Evolutionary conservation across 2,888 invertebrate species (phyloP).

Genomic region (Eupithecia exiguata): DNA sequence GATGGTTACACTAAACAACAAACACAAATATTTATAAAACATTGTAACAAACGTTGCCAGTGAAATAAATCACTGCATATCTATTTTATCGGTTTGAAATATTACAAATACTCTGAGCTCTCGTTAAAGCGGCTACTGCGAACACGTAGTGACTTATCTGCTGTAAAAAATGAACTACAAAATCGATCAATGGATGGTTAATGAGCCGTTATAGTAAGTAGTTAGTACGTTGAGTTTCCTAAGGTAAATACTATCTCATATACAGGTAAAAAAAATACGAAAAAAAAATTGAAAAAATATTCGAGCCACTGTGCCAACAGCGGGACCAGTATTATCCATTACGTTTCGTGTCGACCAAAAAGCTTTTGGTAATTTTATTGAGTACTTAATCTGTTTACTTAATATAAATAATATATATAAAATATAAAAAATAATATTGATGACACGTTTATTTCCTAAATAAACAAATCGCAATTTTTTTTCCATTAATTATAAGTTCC

Average conservation of each 20-base stretch:
- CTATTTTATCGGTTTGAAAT: conserved; percentile 58
- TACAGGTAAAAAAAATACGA: neutral
- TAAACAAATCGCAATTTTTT: neutral
- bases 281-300: neutral
- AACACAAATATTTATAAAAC: conserved; percentile 50
- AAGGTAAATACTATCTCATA: neutral
- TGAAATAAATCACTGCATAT: conserved; percentile 58
- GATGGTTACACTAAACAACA: conserved; percentile 49
- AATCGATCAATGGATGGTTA: conserved; percentile 44
- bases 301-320: conserved; percentile 7
- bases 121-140: conserved; percentile 57
- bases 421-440: too few species aligned
- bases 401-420: neutral
- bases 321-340: neutral
- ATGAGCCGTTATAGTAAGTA: conserved; percentile 19
- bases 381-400: neutral
- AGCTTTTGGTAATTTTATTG: neutral
- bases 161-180: conserved; percentile 52
- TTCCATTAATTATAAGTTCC: conserved; percentile 3
- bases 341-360: neutral
- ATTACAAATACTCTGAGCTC: conserved; percentile 55
- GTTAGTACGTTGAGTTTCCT: neutral
- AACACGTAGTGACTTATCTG: conserved; percentile 59
- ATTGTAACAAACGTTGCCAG: conserved; percentile 51
- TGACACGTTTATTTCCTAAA: too few species aligned